A percentile compares a stretch with the other conserved stretches of the same genome.
Evolutionary conservation across 2,113 vertebrate genomes (phyloP).

Genomic region (Lathamus discolor): DNA sequence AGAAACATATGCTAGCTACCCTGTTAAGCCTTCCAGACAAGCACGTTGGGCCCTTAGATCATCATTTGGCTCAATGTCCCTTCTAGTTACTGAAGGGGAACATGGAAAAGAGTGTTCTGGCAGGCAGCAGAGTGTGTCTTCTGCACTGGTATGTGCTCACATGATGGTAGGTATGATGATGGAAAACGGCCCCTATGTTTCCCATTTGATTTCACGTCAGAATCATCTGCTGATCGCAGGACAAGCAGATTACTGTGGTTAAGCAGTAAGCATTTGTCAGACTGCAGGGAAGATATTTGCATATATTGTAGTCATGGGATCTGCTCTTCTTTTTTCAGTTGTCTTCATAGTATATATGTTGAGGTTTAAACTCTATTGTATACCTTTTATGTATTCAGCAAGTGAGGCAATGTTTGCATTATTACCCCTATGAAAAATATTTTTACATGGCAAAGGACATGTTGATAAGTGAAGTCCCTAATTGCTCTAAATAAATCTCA

Average conservation of each 20-base stretch:
- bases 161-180: rapidly evolving
- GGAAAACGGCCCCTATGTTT: not conserved
- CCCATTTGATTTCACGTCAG: not conserved
- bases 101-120: not conserved
- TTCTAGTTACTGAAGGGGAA: not conserved
- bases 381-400: not conserved
- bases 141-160: not conserved
- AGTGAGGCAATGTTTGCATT: not conserved
- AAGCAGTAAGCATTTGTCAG: not conserved
- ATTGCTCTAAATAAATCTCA: not conserved
- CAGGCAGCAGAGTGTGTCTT: not conserved
- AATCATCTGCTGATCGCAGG: not conserved
- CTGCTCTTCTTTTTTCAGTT: not conserved
- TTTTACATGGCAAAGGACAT: not conserved
- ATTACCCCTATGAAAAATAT: not conserved
- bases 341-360: not conserved
- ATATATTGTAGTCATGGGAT: not conserved
- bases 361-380: not conserved
- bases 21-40: not conserved
- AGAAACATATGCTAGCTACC: not conserved
- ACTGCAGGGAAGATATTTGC: not conserved
- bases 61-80: not conserved
- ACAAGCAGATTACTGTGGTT: not conserved
- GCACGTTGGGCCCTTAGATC: rapidly evolving
- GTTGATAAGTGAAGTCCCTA: not conserved